These are phyloP conservation scores for Brachionus rotundiformis DNA, from an alignment of 1,140 invertebrate species.

Conservation along the genomic window DNA sequence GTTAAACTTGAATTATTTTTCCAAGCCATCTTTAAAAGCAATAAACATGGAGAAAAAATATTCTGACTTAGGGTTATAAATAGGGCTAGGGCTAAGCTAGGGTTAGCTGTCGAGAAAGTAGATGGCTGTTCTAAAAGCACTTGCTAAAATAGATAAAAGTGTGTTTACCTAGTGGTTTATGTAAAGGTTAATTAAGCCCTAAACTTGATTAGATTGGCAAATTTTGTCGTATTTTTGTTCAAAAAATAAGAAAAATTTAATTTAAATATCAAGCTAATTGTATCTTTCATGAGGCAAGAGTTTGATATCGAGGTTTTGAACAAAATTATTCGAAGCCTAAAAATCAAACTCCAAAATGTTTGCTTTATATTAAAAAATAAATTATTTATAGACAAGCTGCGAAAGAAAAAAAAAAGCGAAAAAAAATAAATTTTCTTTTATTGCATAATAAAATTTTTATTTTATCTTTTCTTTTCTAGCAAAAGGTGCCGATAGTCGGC, in stretches of 20 bases:
- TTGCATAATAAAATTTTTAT: not conserved
- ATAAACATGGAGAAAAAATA: no score
- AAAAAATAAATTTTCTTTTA: not conserved
- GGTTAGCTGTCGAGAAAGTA: no score
- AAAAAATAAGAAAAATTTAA: not conserved
- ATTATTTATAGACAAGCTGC: not conserved
- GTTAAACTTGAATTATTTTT: no score
- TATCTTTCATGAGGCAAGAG: not conserved
- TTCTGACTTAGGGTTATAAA: no score
- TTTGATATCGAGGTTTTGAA: not conserved
- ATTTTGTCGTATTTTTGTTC: not conserved
- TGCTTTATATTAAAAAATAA: no score
- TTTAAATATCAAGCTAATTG: not conserved
- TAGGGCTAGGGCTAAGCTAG: no score
- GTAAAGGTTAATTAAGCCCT: not conserved
- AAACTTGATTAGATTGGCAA: constrained; percentile 1
- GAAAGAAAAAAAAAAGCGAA: not conserved
- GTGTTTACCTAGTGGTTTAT: not conserved
- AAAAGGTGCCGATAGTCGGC: no score
- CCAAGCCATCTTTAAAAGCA: no score
- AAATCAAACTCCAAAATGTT: no score
- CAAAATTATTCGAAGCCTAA: not conserved
- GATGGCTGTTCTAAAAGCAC: not conserved
- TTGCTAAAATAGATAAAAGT: not conserved
- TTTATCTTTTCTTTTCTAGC: not conserved